A percentile compares a stretch with the other conserved stretches of the same genome.
phyloP scores from a whole-genome alignment of 2,888 invertebrate species.

The Allygus modestus region DNA sequence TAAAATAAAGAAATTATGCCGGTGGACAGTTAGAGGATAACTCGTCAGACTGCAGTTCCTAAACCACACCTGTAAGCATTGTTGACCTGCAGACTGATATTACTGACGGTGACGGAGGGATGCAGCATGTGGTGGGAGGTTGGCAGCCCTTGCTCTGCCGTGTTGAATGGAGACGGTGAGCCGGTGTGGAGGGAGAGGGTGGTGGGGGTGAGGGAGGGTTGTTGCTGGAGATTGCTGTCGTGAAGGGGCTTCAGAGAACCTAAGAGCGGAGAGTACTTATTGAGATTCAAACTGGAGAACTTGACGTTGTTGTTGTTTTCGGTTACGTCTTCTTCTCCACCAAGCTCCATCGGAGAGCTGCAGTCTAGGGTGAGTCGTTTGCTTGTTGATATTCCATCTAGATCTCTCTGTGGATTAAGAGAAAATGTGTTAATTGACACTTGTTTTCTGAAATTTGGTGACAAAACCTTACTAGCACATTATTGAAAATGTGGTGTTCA shows the following conservation, averaged over 20 bases:
- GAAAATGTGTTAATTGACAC: too few species aligned
- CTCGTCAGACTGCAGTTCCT: too few species aligned
- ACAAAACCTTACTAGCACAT: too few species aligned
- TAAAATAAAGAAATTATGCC: too few species aligned
- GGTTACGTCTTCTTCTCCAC: slow-evolving; percentile 63
- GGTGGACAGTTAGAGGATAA: too few species aligned
- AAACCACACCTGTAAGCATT: slow-evolving; percentile 36
- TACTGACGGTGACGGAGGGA: slow-evolving; percentile 74
- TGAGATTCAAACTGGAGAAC: slow-evolving; percentile 55
- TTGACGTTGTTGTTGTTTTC: slow-evolving; percentile 60
- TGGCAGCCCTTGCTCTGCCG: background rate
- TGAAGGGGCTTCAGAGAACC: slow-evolving; percentile 45
- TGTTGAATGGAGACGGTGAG: background rate
- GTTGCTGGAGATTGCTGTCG: slow-evolving; percentile 65
- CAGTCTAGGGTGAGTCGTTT: slow-evolving; percentile 50
- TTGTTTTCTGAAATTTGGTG: too few species aligned
- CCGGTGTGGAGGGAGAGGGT: slow-evolving; percentile 67
- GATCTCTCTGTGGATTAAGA: slow-evolving; percentile 40
- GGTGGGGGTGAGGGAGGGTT: slow-evolving; percentile 73
- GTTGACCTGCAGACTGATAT: slow-evolving; percentile 72
- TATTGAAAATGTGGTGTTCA: too few species aligned
- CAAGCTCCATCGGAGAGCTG: slow-evolving; percentile 66
- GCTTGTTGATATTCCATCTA: slow-evolving; percentile 12
- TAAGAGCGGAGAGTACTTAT: slow-evolving; percentile 63
- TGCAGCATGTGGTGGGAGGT: slow-evolving; percentile 71